These are phyloP conservation scores for Adoxophyes honmai DNA, from an alignment of 1,140 invertebrate species.

Conservation along the genomic window DNA sequence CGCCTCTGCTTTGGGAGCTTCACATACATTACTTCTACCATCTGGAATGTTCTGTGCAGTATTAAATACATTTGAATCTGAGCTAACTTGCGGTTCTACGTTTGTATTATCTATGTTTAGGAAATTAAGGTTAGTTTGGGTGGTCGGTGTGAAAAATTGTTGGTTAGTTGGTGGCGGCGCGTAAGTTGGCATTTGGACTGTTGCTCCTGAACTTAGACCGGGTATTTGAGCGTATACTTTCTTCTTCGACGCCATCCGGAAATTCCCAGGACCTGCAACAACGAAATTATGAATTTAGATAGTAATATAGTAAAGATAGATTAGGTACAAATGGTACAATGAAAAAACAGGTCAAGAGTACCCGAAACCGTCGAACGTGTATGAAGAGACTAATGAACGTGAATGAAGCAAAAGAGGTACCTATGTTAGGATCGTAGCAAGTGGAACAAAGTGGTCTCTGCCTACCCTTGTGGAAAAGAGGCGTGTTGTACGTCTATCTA, in stretches of 20 bases:
- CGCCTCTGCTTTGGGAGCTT: conserved; percentile 11
- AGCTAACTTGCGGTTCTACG: background rate
- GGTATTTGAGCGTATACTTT: conserved; percentile 79
- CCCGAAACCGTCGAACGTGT: too few species aligned
- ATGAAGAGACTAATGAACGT: too few species aligned
- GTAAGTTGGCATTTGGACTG: conserved; percentile 19
- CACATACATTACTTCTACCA: background rate
- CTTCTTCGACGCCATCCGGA: conserved; percentile 74
- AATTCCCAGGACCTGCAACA: conserved; percentile 70
- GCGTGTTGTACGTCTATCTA: too few species aligned
- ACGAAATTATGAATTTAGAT: conserved; percentile 17
- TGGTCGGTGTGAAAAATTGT: conserved; percentile 9
- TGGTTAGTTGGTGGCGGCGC: conserved; percentile 20
- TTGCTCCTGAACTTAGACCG: conserved; percentile 61
- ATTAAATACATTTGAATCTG: conserved; percentile 2
- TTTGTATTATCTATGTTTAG: background rate
- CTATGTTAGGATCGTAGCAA: too few species aligned
- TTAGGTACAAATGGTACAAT: too few species aligned
- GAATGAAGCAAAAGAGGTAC: too few species aligned
- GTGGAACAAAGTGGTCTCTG: too few species aligned
- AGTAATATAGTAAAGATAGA: background rate
- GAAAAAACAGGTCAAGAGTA: too few species aligned
- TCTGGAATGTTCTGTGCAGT: conserved; percentile 9
- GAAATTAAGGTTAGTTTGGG: conserved; percentile 14
- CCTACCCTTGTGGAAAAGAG: too few species aligned